phyloP scores from a whole-genome alignment of 2,797 vertebrate genomes.

The Glyptemys insculpta region DNA sequence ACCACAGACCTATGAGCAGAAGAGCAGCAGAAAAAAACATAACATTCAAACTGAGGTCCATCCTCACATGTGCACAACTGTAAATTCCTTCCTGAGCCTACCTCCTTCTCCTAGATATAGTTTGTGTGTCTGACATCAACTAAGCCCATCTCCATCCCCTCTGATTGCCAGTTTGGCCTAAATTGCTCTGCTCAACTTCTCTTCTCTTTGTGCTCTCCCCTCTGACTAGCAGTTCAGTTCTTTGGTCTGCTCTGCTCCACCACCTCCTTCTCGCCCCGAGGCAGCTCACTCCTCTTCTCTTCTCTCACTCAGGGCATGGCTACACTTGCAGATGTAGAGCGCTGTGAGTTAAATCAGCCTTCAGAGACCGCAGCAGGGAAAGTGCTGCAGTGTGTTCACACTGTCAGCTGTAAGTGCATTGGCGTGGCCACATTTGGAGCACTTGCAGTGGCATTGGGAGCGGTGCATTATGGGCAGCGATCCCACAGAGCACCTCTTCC shows the following conservation, averaged over 20 bases:
- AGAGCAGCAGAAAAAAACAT: not conserved
- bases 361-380: no score
- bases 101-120: not conserved
- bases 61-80: not conserved
- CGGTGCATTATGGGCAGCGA: no score
- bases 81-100: not conserved
- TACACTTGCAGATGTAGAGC: no score
- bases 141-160: not conserved
- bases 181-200: not conserved
- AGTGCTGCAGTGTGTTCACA: no score
- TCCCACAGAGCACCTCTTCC: no score
- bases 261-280: not conserved
- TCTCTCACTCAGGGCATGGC: no score
- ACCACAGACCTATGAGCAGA: fast-evolving
- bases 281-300: fast-evolving
- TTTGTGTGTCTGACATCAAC: not conserved
- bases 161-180: not conserved
- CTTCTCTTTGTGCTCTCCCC: not conserved
- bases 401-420: no score
- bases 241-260: not conserved
- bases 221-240: not conserved
- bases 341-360: no score
- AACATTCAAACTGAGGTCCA: not conserved
- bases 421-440: no score
- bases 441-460: no score